These are phyloP conservation scores for Helogale parvula DNA, from an alignment of 2,113 vertebrate genomes.

Conservation along the genomic window DNA sequence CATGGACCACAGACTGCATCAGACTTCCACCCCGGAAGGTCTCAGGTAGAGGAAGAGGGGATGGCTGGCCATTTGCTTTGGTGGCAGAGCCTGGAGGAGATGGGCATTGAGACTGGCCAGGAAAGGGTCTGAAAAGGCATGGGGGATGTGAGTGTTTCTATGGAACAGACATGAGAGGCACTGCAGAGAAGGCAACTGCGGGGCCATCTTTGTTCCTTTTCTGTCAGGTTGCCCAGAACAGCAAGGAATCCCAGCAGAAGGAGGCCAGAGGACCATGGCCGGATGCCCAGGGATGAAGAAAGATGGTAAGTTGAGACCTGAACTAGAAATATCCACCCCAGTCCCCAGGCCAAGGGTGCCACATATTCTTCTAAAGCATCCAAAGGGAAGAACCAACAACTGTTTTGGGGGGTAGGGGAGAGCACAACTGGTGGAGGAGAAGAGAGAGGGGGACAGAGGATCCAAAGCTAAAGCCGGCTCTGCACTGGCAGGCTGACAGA, in stretches of 20 bases:
- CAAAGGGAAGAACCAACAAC: neutral
- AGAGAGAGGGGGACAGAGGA: too few relatives aligned
- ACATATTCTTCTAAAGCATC: neutral
- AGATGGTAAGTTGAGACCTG: neutral
- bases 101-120: neutral
- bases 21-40: neutral
- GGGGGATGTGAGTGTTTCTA: neutral
- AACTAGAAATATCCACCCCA: neutral
- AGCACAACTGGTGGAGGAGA: too few relatives aligned
- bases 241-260: neutral
- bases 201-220: neutral
- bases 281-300: neutral
- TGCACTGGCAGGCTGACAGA: too few relatives aligned
- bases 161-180: rapidly evolving
- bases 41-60: neutral
- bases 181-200: neutral
- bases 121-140: rapidly evolving
- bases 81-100: neutral
- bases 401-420: too few relatives aligned
- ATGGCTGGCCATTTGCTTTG: neutral
- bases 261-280: neutral
- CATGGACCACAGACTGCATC: rapidly evolving
- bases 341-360: neutral
- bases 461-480: too few relatives aligned
- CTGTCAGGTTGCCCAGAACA: neutral